A percentile compares a stretch with the other conserved stretches of the same genome.
phyloP scores from a whole-genome alignment of 1,140 invertebrate species.

The Zaprionus ornatus region DNA sequence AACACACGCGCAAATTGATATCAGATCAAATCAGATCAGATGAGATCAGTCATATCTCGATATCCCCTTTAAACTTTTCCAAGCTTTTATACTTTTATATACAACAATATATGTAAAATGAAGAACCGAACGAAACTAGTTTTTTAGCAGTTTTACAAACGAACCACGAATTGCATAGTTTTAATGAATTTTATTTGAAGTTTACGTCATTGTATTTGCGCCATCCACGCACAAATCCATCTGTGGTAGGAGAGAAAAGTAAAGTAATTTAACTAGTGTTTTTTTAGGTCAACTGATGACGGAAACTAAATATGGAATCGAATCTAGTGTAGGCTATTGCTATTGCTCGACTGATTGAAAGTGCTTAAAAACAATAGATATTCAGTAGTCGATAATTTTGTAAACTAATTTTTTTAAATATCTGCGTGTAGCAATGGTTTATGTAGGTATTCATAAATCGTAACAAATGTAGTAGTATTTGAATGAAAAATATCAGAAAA shows the following conservation, averaged over 20 bases:
- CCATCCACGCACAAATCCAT: constrained; percentile 38
- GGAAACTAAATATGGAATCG: constrained; percentile 61
- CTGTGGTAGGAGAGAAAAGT: constrained; percentile 49
- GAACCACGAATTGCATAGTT: constrained; percentile 78
- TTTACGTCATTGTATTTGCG: constrained; percentile 53
- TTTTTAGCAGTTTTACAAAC: constrained; percentile 82
- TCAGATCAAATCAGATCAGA: constrained; percentile 34
- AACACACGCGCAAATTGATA: constrained; percentile 58
- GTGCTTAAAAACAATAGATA: constrained; percentile 39
- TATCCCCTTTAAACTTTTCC: constrained; percentile 76
- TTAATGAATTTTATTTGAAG: constrained; percentile 75
- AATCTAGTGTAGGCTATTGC: constrained; percentile 60
- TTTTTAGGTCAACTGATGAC: constrained; percentile 72
- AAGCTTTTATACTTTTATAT: constrained; percentile 82
- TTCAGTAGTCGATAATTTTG: constrained; percentile 58
- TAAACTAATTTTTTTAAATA: constrained; percentile 66
- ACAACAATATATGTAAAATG: constrained; percentile 72
- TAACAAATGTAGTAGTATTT: constrained; percentile 34
- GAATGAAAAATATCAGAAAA: constrained; percentile 24
- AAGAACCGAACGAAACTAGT: constrained; percentile 80
- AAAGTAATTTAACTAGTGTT: constrained; percentile 64
- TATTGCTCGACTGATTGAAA: constrained; percentile 84
- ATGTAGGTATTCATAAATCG: constrained; percentile 17
- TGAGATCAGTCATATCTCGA: constrained; percentile 1
- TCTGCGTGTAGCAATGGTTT: constrained; percentile 43